Conservation (phyloP, 2,113 vertebrate genomes). For the Cairina moschata region DNA sequence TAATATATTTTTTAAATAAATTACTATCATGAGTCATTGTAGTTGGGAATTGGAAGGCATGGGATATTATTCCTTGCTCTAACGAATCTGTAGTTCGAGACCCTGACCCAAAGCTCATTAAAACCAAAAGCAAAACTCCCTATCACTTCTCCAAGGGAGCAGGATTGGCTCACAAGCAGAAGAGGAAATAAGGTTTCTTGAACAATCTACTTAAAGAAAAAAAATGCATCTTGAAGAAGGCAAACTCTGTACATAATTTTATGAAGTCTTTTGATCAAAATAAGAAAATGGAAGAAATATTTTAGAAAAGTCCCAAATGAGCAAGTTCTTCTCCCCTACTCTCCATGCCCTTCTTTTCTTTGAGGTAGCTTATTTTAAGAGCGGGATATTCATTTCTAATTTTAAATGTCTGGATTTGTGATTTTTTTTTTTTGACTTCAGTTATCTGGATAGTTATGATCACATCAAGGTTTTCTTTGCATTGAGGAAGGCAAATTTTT, state of each 20-base stretch:
- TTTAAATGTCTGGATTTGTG: background rate
- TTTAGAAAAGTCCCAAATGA: background rate
- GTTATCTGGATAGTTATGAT: background rate
- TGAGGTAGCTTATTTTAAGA: background rate
- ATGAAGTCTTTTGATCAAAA: background rate
- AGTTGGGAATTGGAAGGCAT: background rate
- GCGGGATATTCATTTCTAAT: background rate
- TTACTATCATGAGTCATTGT: background rate
- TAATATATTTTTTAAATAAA: background rate
- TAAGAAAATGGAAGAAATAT: background rate
- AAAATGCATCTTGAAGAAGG: background rate
- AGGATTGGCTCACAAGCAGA: background rate
- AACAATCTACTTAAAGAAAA: background rate
- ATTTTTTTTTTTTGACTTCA: background rate
- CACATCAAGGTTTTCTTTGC: background rate
- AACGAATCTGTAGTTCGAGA: background rate
- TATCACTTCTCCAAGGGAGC: background rate
- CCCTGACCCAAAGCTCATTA: background rate
- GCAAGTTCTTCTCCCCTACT: background rate
- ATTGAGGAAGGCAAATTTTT: fast-evolving
- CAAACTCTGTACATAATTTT: background rate
- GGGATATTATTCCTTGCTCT: background rate
- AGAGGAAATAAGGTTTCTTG: background rate
- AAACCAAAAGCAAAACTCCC: background rate
- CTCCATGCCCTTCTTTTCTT: fast-evolving